These are phyloP conservation scores for Sebastes vulpes DNA, from an alignment of 2,797 vertebrate species.

Conservation along the genomic window DNA sequence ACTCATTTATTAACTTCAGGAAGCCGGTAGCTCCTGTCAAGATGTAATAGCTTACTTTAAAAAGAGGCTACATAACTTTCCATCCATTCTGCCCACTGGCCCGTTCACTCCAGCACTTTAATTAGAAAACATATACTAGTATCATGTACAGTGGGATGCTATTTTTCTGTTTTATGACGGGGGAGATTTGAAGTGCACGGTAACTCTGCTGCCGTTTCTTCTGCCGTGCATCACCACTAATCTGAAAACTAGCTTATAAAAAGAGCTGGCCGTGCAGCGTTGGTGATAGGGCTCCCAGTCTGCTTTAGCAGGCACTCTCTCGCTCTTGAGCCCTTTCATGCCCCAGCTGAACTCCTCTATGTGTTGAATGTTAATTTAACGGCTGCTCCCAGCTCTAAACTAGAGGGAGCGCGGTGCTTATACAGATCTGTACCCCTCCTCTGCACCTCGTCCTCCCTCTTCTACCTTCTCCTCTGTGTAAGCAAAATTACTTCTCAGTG, in stretches of 20 bases:
- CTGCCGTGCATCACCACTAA: conserved; percentile 29
- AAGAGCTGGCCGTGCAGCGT: conserved; percentile 27
- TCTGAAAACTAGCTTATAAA: conserved; percentile 47
- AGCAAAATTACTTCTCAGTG: conserved; percentile 69
- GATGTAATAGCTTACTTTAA: conserved; percentile 75
- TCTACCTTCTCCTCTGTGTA: conserved; percentile 36
- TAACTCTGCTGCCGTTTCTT: conserved; percentile 8
- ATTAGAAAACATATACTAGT: conserved; percentile 38
- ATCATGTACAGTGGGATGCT: not conserved
- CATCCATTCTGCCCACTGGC: conserved; percentile 46
- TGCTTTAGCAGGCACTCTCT: conserved; percentile 44
- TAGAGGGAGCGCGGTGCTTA: conserved; percentile 33
- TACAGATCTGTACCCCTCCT: conserved; percentile 41
- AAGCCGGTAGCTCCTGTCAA: conserved; percentile 72
- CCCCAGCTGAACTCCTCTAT: conserved; percentile 64
- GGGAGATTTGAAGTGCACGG: conserved; percentile 2
- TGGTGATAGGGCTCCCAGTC: conserved; percentile 44
- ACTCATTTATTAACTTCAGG: conserved; percentile 78
- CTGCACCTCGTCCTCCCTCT: conserved; percentile 41
- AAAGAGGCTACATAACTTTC: conserved; percentile 52
- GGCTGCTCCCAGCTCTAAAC: conserved; percentile 56
- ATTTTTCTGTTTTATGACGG: conserved; percentile 2
- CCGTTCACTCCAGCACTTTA: conserved; percentile 20
- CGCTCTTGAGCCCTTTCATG: conserved; percentile 57
- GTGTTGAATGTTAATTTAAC: conserved; percentile 78